phyloP scores from a whole-genome alignment of 30 jellyfish, hydroid and myxozoan species.

The Cassiopea andromeda region DNA sequence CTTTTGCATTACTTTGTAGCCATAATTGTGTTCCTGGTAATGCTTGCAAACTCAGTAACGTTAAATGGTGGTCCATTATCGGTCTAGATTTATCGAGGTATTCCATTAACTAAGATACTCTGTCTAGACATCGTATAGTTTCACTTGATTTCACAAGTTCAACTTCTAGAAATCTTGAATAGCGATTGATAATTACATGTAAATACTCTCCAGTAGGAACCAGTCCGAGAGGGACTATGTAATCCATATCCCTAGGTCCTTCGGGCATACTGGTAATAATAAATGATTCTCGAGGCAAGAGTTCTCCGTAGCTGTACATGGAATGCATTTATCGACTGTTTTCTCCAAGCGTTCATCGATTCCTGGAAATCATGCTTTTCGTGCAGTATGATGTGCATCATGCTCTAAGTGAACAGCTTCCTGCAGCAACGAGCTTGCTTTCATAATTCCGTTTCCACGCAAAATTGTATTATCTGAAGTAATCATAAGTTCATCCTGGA shows the following conservation, averaged over 20 bases:
- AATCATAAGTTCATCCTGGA: not conserved
- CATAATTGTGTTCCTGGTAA: slow-evolving; percentile 24
- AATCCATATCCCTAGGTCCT: not conserved
- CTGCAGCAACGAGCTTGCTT: not conserved
- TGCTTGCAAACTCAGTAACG: not conserved
- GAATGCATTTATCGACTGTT: not conserved
- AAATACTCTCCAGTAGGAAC: not conserved
- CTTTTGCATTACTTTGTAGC: slow-evolving; percentile 33
- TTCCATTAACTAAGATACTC: not conserved
- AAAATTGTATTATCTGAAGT: not conserved
- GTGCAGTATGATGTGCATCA: not conserved
- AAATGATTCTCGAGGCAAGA: not conserved
- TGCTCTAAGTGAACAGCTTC: not conserved
- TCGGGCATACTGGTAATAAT: not conserved
- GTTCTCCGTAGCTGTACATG: not conserved
- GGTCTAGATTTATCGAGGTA: not conserved
- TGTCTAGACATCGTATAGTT: not conserved
- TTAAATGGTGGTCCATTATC: slow-evolving; percentile 30
- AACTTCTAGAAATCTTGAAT: not conserved
- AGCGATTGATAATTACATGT: not conserved
- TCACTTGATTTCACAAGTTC: not conserved
- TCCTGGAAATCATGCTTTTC: not conserved
- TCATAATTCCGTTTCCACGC: not conserved
- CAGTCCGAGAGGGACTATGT: not conserved
- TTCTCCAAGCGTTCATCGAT: not conserved